Percentiles rank a stretch among this genome's conserved stretches.
phyloP scores from a whole-genome alignment of 2,888 invertebrate genomes.

The Lymantria monacha region DNA sequence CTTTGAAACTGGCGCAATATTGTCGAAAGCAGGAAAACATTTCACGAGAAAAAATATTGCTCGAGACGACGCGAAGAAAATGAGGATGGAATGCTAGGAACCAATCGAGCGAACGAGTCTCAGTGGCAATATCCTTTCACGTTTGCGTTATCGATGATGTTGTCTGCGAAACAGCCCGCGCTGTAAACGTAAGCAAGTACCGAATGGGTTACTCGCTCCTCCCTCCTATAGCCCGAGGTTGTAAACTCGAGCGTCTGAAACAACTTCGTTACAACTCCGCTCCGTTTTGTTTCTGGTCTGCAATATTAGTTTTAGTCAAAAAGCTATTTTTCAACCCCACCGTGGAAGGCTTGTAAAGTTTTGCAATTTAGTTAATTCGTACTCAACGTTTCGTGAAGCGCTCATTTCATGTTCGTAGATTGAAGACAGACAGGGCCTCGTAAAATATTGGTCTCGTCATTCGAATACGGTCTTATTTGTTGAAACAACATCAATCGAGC shows the following conservation, averaged over 20 bases:
- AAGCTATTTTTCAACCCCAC: conserved; percentile 76
- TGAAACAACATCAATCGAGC: conserved; percentile 51
- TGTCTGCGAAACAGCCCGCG: conserved; percentile 45
- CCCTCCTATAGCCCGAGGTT: conserved; percentile 58
- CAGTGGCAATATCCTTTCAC: conserved; percentile 65
- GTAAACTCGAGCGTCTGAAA: conserved; percentile 66
- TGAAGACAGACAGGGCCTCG: conserved; percentile 44
- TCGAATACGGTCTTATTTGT: conserved; percentile 45
- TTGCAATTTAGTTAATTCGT: conserved; percentile 79
- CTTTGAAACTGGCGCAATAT: conserved; percentile 78
- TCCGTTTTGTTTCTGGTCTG: conserved; percentile 72
- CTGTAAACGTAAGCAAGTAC: conserved; percentile 53
- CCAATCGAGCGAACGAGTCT: conserved; percentile 72
- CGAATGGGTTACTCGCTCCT: conserved; percentile 39
- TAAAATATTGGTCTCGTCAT: conserved; percentile 45
- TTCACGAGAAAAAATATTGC: conserved; percentile 70
- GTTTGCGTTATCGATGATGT: conserved; percentile 68
- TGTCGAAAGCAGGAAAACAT: conserved; percentile 79
- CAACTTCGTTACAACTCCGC: conserved; percentile 78
- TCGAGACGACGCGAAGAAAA: conserved; percentile 64
- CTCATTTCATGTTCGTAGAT: conserved; percentile 46
- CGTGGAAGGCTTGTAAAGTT: conserved; percentile 75
- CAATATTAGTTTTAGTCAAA: conserved; percentile 81
- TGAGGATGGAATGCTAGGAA: conserved; percentile 70
- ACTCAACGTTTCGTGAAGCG: conserved; percentile 59